Evolutionary conservation across 2,113 vertebrate species (phyloP).

Genomic region (Sylvicapra grimmia): DNA sequence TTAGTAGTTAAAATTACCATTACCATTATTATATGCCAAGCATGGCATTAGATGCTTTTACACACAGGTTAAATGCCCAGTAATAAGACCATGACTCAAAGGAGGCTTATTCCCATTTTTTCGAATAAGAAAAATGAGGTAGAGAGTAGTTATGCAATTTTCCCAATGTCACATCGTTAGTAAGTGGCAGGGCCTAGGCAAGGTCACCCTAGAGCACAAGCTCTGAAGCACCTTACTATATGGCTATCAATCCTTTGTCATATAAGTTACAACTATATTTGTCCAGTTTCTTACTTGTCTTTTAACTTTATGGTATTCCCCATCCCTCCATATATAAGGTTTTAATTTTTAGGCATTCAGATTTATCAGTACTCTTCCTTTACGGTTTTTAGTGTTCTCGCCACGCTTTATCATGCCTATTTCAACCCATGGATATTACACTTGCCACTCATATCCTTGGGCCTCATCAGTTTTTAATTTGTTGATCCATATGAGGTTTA

Average conservation of each 20-base stretch:
- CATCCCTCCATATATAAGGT: not conserved
- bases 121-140: not conserved
- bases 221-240: not conserved
- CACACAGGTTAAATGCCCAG: not conserved
- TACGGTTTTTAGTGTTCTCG: not conserved
- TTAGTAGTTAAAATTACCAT: not conserved
- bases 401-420: not conserved
- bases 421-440: not conserved
- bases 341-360: not conserved
- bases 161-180: not conserved
- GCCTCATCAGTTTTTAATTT: not conserved
- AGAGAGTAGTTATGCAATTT: not conserved
- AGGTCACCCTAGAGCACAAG: not conserved
- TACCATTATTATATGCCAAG: not conserved
- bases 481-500: not conserved
- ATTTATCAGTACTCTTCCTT: conserved; percentile 2
- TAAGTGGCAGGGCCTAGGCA: not conserved
- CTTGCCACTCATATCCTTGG: not conserved
- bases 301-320: not conserved
- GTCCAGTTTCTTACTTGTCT: not conserved
- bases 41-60: not conserved
- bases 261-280: not conserved
- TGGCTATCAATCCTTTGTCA: not conserved
- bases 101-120: not conserved
- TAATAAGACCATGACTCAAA: not conserved